Evolutionary conservation across 2,797 vertebrate species (phyloP).

Genomic region (Macrochelys suwanniensis): DNA sequence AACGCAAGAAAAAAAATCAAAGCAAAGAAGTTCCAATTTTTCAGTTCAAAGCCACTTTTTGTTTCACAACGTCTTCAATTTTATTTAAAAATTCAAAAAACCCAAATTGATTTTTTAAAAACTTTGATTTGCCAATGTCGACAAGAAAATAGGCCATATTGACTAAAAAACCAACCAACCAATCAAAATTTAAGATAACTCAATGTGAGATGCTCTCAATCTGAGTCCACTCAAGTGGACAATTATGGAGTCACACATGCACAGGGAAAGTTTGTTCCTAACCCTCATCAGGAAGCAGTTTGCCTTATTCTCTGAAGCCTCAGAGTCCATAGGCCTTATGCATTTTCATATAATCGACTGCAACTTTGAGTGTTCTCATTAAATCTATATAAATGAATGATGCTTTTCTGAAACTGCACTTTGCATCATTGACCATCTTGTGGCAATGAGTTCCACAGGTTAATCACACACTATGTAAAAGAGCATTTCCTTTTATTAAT

Average conservation of each 20-base stretch:
- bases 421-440: background rate
- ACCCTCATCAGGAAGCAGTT: background rate
- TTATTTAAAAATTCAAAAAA: background rate
- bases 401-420: background rate
- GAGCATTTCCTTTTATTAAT: background rate
- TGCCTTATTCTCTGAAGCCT: background rate
- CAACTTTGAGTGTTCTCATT: background rate
- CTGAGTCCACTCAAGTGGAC: slow-evolving; percentile 53
- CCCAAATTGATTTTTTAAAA: background rate
- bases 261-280: background rate
- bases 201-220: slow-evolving; percentile 60
- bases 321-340: background rate
- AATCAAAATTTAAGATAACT: slow-evolving; percentile 12
- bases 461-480: background rate
- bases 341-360: background rate
- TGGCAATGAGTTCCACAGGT: background rate
- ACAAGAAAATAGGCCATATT: slow-evolving; percentile 46
- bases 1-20: background rate
- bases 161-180: background rate
- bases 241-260: background rate
- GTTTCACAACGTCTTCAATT: background rate
- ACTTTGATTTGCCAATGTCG: background rate
- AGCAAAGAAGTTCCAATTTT: background rate
- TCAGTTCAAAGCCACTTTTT: background rate
- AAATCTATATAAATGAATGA: background rate